Evolutionary conservation across 2,113 vertebrate genomes (phyloP).

Genomic region (Nerophis ophidion): DNA sequence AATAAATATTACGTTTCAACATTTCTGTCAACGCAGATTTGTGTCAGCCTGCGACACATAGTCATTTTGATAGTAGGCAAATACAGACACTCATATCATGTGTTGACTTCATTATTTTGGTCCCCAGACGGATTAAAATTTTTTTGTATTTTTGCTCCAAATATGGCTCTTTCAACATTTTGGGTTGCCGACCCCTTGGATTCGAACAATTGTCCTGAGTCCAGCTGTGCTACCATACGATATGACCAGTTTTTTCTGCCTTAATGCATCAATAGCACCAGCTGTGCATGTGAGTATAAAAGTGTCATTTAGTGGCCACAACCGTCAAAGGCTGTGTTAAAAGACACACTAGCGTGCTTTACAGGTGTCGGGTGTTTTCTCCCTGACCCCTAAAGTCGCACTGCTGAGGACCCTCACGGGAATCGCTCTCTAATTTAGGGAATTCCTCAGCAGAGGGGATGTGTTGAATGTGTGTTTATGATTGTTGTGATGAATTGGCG

Average conservation of each 20-base stretch:
- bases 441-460: slow-evolving; percentile 16
- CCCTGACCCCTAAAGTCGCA: slow-evolving; percentile 21
- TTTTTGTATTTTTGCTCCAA: too few species aligned
- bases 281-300: slow-evolving; percentile 27
- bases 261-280: slow-evolving; percentile 20
- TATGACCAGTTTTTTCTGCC: too few species aligned
- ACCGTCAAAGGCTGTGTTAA: slow-evolving; percentile 29
- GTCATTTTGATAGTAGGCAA: too few species aligned
- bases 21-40: too few species aligned
- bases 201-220: neutral
- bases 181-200: too few species aligned
- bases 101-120: too few species aligned
- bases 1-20: too few species aligned
- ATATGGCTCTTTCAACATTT: too few species aligned
- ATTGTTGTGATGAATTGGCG: slow-evolving; percentile 47
- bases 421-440: slow-evolving; percentile 27
- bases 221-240: neutral
- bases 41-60: too few species aligned
- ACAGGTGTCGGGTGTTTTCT: slow-evolving; percentile 40
- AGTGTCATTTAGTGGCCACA: slow-evolving; percentile 14
- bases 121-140: too few species aligned
- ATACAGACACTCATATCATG: too few species aligned
- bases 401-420: slow-evolving; percentile 6
- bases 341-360: slow-evolving; percentile 18
- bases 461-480: slow-evolving; percentile 23